Base-by-base conservation (phyloP, 2,113 vertebrate species). In the Phylloscopus whistleri region DNA sequence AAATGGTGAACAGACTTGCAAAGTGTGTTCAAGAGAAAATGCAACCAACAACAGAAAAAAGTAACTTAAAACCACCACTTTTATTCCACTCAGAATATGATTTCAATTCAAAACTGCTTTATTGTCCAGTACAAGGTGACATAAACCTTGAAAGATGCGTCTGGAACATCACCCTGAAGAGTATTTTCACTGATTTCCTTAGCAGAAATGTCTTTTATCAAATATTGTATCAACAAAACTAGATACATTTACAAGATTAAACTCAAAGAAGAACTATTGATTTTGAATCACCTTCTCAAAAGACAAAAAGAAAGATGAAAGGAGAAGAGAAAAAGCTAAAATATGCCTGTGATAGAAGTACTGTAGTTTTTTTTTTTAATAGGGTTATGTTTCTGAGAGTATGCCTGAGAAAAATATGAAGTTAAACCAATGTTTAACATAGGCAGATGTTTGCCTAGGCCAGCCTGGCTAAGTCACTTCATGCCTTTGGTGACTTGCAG, bases 171-270 rank as follows among this genome's bases (percentile, higher is more conserved):
- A 67, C 21, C 26, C 72, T 56, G 56, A 90, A 77, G 39, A 88
- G 26, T 49, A 85, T 35, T 74, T 88, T 70, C 56, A 70, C 52
- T 46, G 68, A 44, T 12, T 86, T 74, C 31, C 35, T 81, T 56
- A 33, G 56, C 27, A 89, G 33, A 93, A 93, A 70, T 46, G 43
- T 73, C 37, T 66, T 66, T 76, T 81, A 80, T 77, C 75, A 84
- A 92, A 84, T 16, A 60, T 7, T 24, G 3, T 16, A 90, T 84
- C 44, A 67, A 60, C 35, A 81, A 86, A 93, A 93, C 12, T 15
- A 48, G 62, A n/a, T 37, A 55, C 31, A 74, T 70, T 58, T 77
- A 44, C 84, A 85, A 77, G 55, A 46, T 37, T n/a, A 53, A 58
- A 82, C 62, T 89, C 79, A 82, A 89, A 84, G 30, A 16, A 72